Percentiles rank a stretch among this genome's conserved stretches.
Conservation (phyloP, 2,888 invertebrate genomes). For the Pyrgus malvae region DNA sequence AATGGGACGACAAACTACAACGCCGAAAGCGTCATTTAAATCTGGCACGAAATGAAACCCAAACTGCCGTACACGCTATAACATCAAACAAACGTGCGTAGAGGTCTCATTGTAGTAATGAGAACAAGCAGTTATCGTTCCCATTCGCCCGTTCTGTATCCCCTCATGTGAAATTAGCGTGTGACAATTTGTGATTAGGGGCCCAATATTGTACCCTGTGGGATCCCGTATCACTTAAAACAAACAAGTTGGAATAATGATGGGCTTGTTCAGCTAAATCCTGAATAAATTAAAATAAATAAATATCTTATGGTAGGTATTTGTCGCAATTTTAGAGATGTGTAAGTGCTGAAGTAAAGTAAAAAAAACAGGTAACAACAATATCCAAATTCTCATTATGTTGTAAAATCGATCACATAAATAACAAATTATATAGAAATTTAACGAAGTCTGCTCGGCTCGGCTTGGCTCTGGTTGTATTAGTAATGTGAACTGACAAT, state of each 20-base stretch:
- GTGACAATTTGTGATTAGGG: slow-evolving; percentile 13
- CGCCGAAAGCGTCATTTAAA: neutral
- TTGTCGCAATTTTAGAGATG: too few species aligned
- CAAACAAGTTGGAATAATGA: neutral
- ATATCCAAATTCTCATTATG: too few species aligned
- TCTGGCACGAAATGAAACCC: slow-evolving; percentile 4
- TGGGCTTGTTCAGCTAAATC: neutral
- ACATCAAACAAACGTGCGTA: slow-evolving; percentile 10
- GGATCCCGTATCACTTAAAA: slow-evolving; percentile 9
- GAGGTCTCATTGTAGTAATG: slow-evolving; percentile 17
- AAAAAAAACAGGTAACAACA: too few species aligned
- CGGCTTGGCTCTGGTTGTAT: too few species aligned
- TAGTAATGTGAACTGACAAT: too few species aligned
- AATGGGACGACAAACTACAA: too few species aligned
- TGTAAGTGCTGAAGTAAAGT: too few species aligned
- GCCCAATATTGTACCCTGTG: slow-evolving; percentile 8
- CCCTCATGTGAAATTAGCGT: slow-evolving; percentile 2
- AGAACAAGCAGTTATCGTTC: slow-evolving; percentile 15
- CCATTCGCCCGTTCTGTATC: slow-evolving; percentile 14
- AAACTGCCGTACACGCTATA: slow-evolving; percentile 1
- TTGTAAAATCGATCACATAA: too few species aligned
- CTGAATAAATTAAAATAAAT: neutral
- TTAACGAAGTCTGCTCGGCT: too few species aligned
- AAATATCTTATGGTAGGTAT: too few species aligned
- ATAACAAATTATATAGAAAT: too few species aligned